Base-by-base conservation (phyloP, 2,888 invertebrate genomes). In the Pandemis cinnamomeana region DNA sequence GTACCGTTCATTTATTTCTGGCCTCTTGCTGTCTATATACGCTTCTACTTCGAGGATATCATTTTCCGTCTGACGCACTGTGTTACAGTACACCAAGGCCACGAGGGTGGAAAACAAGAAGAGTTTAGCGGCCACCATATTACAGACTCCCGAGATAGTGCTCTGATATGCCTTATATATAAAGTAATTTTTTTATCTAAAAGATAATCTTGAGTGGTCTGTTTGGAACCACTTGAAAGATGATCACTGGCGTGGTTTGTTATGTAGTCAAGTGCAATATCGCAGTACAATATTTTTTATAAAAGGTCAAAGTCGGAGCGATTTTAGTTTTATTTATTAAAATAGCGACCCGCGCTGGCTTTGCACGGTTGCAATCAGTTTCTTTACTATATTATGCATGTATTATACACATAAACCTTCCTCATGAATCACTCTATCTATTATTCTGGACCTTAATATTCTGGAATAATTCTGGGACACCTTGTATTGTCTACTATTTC, bases 1-100 rank as follows among this genome's bases (percentile, higher is more conserved):
- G 77, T 87, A 94, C 41, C 92, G 84, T 2, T 83, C 87, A 70
- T 91, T 90, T 7, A 94, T 87, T 7, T 89, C 86, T 5, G 78
- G 66, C 71, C 83, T 88, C 76, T 89, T 90, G 7, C 81, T 80
- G 66, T 83, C 79, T 53, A 93, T 91, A 64, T 92, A 93, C 15
- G 87, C 83, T 79, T 91, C 92, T 72, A 93, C 72, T 27, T 85
- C 82, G 3, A 77, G 79, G 66, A 83, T 86, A 6, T 82, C 83
- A 8, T 76, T 71, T 41, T 82, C 78, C 10, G 76, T 79, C 58
- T 87, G 82, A 44, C 81, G 81, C 0, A 81, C 58, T 0, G 78
- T 71, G 7, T 82, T 83, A 2, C 84, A 61, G 7, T 79, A 77
- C 1, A 80, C 85, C 15, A 78, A 75, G 27, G 80, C 80, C 10